Percentiles rank a stretch among this genome's conserved stretches.
These are phyloP conservation scores for Chondrilla cf. caribensis DNA, from an alignment of 37 sponge, comb jelly and placozoan species.

Conservation along the genomic window DNA sequence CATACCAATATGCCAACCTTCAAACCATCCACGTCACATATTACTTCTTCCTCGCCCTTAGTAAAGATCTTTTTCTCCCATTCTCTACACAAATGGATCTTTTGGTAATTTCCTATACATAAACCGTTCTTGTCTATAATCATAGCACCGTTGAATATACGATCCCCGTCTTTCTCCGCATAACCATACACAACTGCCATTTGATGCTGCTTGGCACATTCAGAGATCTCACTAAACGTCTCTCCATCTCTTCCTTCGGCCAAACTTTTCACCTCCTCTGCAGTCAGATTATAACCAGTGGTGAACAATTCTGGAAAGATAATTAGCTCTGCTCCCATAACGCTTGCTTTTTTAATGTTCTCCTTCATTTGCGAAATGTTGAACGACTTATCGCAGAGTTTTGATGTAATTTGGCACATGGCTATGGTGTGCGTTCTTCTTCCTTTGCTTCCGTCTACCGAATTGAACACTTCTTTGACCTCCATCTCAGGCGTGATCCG, in stretches of 20 bases:
- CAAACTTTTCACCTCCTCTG: slow-evolving; percentile 20
- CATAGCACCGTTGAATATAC: slow-evolving; percentile 49
- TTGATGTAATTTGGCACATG: slow-evolving; percentile 38
- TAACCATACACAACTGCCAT: slow-evolving; percentile 56
- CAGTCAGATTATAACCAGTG: slow-evolving; percentile 35
- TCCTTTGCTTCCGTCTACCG: no score
- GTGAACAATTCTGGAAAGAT: slow-evolving; percentile 60
- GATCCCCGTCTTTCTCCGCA: slow-evolving; percentile 29
- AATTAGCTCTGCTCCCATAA: slow-evolving; percentile 31
- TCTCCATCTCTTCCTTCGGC: slow-evolving; percentile 41
- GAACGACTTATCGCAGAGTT: neutral
- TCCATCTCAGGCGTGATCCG: no score
- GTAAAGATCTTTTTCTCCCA: slow-evolving; percentile 29
- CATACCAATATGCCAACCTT: slow-evolving; percentile 65
- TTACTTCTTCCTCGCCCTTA: slow-evolving; percentile 11
- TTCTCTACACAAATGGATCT: slow-evolving; percentile 47
- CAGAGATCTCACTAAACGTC: slow-evolving; percentile 38
- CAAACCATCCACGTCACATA: slow-evolving; percentile 41
- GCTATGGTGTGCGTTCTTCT: slow-evolving; percentile 3
- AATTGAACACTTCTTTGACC: no score
- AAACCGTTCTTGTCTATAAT: slow-evolving; percentile 46
- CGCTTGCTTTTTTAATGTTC: slow-evolving; percentile 27
- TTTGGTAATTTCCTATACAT: slow-evolving; percentile 45
- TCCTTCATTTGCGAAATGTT: slow-evolving; percentile 53
- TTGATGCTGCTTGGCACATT: slow-evolving; percentile 23